Evolutionary conservation across 2,797 vertebrate species (phyloP), one percentile per base, ranked within the genome.

Genomic region (Lithobates sylvaticus): DNA sequence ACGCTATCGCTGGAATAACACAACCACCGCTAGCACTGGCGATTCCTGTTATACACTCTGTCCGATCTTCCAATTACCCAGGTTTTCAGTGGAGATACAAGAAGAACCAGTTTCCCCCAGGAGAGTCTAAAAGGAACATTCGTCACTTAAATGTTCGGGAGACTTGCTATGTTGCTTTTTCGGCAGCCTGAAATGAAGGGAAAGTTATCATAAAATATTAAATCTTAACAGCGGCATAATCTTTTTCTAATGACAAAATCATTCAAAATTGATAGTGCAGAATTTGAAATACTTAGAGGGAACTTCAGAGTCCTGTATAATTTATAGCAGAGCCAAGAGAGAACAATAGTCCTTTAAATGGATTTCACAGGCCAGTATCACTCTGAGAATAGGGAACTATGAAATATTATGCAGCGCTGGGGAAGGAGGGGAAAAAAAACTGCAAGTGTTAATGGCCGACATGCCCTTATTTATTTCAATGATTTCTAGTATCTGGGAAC

Each of bases 221-320:
- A 86, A 86, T 82, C 21, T 61, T 77, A 86, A 83, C 85, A 83
- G 74, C 50, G 47, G 85, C 68, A 34, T 72, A 64, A 72, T 86
- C 85, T 86, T 86, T 76, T 86, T 81, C 74, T 86, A 86, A 86
- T 78, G 85, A 78, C 79, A 83, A 83, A 86, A 86, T 86, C 85
- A 86, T 86, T 86, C 80, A 86, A 86, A 86, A 86, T 86, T 86
- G 85, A 86, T 86, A 74, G 85, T 58, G 47, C 23, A 50, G 79
- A 86, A 78, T 86, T 47, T 86, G 29, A 72, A 82, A 78, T 77
- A 86, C 79, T 86, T 82, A 67, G 74, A 71, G 68, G 80, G 10
- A 86, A 83, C 50, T 82, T 78, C 54, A 42, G 73, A 36, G 68
- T 78, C 68, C 85, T 86, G 68, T 80, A 83, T 86, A 86, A 86